Conservation (phyloP, 1,140 invertebrate genomes). For the Bradysia coprophila region DNA sequence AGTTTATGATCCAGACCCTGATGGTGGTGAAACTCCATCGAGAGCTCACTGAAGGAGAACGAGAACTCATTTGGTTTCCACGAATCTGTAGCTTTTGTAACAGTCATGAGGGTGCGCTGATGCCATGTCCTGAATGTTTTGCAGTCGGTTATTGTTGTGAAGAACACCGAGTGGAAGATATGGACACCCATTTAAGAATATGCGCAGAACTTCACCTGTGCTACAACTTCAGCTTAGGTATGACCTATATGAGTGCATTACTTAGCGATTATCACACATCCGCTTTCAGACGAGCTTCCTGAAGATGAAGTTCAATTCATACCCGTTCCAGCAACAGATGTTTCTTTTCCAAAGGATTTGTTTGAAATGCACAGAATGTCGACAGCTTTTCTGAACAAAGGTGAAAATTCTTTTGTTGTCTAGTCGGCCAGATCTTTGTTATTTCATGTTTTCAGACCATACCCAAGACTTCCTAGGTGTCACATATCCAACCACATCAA, state of each 20-base stretch:
- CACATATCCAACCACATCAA: neutral
- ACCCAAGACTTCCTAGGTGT: neutral
- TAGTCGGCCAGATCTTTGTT: no score
- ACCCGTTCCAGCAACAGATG: no score
- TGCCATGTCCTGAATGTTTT: neutral
- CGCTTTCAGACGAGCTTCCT: no score
- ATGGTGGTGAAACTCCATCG: neutral
- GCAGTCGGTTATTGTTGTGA: neutral
- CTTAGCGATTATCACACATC: no score
- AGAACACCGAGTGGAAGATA: neutral
- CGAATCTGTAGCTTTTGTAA: neutral
- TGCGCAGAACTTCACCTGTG: neutral
- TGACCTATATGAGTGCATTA: neutral
- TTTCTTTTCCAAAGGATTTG: no score
- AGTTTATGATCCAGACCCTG: neutral
- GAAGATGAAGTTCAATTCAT: no score
- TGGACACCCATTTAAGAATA: constrained; percentile 9
- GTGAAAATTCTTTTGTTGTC: no score
- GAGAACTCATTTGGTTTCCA: neutral
- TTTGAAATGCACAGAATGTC: no score
- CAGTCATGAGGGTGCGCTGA: neutral
- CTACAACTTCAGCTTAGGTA: neutral
- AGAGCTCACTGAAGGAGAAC: neutral
- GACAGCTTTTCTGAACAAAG: no score
- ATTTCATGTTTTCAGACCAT: no score